phyloP scores from a whole-genome alignment of 2,113 vertebrate genomes.

The Empidonax traillii region DNA sequence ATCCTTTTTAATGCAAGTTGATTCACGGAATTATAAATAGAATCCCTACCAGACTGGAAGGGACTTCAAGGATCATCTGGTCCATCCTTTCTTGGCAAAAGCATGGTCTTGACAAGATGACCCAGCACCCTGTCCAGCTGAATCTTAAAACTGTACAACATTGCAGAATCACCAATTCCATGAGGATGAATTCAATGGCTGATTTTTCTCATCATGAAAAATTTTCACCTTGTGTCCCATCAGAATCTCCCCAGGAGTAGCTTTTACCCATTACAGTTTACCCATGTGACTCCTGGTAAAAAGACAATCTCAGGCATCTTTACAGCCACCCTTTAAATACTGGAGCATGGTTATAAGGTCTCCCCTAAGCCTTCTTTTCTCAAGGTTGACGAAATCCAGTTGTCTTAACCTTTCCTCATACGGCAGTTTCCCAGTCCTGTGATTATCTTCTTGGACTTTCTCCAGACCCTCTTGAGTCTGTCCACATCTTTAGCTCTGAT shows the following conservation, averaged over 20 bases:
- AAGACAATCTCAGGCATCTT: background rate
- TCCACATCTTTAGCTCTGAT: background rate
- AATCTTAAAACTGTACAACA: background rate
- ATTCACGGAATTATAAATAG: background rate
- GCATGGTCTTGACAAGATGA: background rate
- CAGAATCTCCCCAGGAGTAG: background rate
- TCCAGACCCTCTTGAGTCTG: background rate
- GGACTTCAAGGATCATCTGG: background rate
- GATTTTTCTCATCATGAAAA: background rate
- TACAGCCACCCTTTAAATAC: background rate
- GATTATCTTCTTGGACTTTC: background rate
- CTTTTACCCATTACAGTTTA: background rate
- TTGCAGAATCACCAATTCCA: background rate
- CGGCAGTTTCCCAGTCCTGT: background rate
- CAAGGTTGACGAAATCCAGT: background rate
- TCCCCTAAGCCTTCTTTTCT: background rate
- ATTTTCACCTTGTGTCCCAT: background rate
- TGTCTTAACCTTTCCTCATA: background rate
- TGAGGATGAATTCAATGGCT: background rate
- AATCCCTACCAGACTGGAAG: background rate
- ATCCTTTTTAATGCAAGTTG: background rate
- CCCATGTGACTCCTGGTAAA: background rate
- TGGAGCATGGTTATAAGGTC: background rate
- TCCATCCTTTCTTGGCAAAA: background rate
- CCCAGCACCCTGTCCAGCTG: background rate